These are phyloP conservation scores for Ericerus pela DNA, from an alignment of 1,140 invertebrate genomes.

Conservation along the genomic window DNA sequence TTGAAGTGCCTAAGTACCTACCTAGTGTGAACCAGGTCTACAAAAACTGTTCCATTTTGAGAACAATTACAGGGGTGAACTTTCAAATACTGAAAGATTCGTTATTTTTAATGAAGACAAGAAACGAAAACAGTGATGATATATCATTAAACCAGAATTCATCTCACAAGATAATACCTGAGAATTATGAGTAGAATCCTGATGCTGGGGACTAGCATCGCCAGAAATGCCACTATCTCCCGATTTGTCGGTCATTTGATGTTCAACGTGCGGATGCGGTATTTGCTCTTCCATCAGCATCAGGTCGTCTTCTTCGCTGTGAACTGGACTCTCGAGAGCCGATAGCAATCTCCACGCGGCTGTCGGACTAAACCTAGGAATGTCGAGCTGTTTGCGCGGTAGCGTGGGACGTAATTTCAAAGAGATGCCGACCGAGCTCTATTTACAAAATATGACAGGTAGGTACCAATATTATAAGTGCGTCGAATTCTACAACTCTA, in stretches of 20 bases:
- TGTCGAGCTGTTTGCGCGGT: conserved; percentile 55
- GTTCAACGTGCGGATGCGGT: conserved; percentile 33
- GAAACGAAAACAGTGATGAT: no score
- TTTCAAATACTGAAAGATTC: no score
- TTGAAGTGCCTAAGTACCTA: no score
- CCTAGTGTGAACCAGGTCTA: no score
- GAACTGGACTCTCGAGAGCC: conserved; percentile 26
- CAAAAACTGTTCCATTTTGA: no score
- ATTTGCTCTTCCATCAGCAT: conserved; percentile 38
- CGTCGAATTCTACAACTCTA: no score
- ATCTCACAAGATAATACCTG: no score
- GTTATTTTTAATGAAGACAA: no score
- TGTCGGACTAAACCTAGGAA: conserved; percentile 61
- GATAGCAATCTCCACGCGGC: conserved; percentile 64
- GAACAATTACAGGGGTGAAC: no score
- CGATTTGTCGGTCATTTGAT: conserved; percentile 41
- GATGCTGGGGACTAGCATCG: conserved; percentile 39
- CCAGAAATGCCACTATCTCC: conserved; percentile 67
- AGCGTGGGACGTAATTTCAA: conserved; percentile 56
- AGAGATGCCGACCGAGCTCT: conserved; percentile 34
- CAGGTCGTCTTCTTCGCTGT: conserved; percentile 24
- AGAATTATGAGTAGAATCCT: conserved; percentile 25
- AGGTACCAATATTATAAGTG: background rate
- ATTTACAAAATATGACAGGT: background rate
- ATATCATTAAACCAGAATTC: no score